Percentiles rank a stretch among this genome's conserved stretches.
Evolutionary conservation across 2,888 invertebrate genomes (phyloP).

Genomic region (Petrolisthes cinctipes): DNA sequence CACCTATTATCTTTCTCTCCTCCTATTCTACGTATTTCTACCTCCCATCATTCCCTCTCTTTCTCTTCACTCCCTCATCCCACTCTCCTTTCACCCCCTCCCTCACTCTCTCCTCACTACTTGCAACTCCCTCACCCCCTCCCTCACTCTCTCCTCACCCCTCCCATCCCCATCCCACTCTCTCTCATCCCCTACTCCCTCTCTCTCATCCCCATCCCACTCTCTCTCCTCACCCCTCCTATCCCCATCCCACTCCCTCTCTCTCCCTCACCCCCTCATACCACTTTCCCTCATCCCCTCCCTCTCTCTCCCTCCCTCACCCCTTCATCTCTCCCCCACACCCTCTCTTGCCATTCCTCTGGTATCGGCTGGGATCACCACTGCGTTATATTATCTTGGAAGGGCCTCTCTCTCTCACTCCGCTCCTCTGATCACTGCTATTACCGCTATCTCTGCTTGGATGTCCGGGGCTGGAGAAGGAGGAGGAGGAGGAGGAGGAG

Average conservation of each 20-base stretch:
- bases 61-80: background rate
- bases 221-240: conserved; percentile 24
- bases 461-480: background rate
- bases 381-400: conserved; percentile 31
- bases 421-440: conserved; percentile 17
- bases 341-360: background rate
- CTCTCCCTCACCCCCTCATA: background rate
- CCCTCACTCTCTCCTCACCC: background rate
- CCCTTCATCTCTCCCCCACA: background rate
- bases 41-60: background rate
- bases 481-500: background rate
- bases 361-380: conserved; percentile 16
- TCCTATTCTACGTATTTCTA: background rate
- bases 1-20: background rate
- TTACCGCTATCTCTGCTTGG: conserved; percentile 14
- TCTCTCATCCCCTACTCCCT: background rate
- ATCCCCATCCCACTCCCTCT: conserved; percentile 9
- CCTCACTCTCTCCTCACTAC: background rate
- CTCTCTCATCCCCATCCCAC: conserved; percentile 15
- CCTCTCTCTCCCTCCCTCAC: conserved; percentile 4
- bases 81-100: background rate
- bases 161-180: background rate
- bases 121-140: background rate
- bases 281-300: conserved; percentile 3
- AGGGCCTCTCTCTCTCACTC: background rate